Evolutionary conservation across 2,888 invertebrate species (phyloP).

Genomic region (Aleiodes alternator): DNA sequence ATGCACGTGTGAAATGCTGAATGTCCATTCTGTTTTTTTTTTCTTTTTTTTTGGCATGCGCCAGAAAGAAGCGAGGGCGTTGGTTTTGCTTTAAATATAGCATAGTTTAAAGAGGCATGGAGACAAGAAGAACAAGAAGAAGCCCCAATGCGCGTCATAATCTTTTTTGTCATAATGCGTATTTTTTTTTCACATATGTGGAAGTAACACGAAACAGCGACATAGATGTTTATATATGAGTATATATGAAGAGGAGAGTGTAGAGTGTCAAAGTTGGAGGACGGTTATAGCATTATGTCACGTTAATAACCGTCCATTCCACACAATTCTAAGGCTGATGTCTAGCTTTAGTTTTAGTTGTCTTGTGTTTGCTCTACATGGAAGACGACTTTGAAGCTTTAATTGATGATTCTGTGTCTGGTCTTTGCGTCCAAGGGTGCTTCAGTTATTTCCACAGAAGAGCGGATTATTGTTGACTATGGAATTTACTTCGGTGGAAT

Average conservation of each 20-base stretch:
- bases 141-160: conserved; percentile 5
- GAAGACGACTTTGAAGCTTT: conserved; percentile 66
- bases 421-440: conserved; percentile 13
- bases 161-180: conserved; percentile 10
- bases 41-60: conserved; percentile 35
- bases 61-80: conserved; percentile 52
- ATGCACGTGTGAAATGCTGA: conserved; percentile 35
- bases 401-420: conserved; percentile 63
- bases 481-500: background rate
- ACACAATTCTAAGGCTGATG: conserved; percentile 12
- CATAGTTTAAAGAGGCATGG: conserved; percentile 23
- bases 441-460: background rate
- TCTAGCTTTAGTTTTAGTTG: conserved; percentile 5
- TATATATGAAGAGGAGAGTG: conserved; percentile 41
- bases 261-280: conserved; percentile 29
- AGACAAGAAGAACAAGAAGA: background rate
- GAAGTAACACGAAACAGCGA: conserved; percentile 25
- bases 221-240: conserved; percentile 1
- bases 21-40: background rate
- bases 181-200: conserved; percentile 1
- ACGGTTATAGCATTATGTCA: conserved; percentile 67
- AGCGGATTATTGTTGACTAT: background rate
- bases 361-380: conserved; percentile 8
- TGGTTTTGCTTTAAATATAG: conserved; percentile 54
- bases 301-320: conserved; percentile 67